Base-by-base conservation (phyloP, 2,113 vertebrate species). In the Semicossyphus pulcher region DNA sequence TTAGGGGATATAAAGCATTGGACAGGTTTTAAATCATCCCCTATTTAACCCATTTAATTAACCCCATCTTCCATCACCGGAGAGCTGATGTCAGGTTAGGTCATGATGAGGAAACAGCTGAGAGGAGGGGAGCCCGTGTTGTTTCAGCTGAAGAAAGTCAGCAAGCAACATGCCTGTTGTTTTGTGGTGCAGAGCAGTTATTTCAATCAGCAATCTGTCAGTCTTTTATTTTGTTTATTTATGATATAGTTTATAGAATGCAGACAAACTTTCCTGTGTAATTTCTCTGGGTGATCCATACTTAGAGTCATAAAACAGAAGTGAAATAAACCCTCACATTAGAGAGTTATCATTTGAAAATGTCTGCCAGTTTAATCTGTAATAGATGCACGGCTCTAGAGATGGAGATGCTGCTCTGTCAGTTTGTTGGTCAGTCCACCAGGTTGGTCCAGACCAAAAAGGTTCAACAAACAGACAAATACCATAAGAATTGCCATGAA, bases 31-130 rank as follows among this genome's bases (percentile, higher is more conserved):
- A 79, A 80, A 78, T 87, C 48, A 81, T 70, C 49, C 26, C 16
- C 37, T 78, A 34, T 34, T 84, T 73, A 86, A 73, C 67, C 63
- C 23, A 10, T 56, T 72, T 83, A 51, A 76, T 81, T 60, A 71
- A 78, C 72, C 47, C 0, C 11, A 7, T 61, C 42, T 6, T 53
- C 69, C 31, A 37, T 62, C 41, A 56, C 36, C 2, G 10, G 44
- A 52, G 53, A 25, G 48, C 5, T 20, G 28, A 31, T 28, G 39
- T n/a, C 37, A 79, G 14, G 45, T 37, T 48, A 44, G 44, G 48
- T 45, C 37, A 52, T 9, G 3, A 23, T 32, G 45, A 12, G 32
- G n/a, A 57, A 57, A 11, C 20, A 48, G 28, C 15, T 3, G 2
- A 32, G 23, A 31, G 21, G 48, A 29, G 18, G 25, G 18, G 47